These are phyloP conservation scores for Diabrotica balteata DNA, from an alignment of 2,888 invertebrate genomes.

Conservation along the genomic window DNA sequence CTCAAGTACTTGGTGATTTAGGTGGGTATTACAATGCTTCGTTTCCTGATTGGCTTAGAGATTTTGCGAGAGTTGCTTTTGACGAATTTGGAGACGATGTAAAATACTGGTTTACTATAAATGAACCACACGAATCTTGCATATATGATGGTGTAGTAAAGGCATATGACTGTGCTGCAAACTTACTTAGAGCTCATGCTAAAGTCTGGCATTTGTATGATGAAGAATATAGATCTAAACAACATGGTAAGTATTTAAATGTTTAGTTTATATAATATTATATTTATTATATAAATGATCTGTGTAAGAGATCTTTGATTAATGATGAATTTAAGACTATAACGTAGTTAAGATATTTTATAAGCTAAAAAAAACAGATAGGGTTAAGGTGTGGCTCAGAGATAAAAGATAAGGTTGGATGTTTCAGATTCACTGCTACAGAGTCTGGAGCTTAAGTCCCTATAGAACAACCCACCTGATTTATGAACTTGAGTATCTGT, in stretches of 20 bases:
- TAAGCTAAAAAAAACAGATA: too few relatives aligned
- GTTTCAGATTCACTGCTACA: too few relatives aligned
- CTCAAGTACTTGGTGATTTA: slow-evolving; percentile 20
- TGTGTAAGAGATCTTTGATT: too few relatives aligned
- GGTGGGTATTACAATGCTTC: slow-evolving; percentile 23
- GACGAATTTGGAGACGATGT: slow-evolving; percentile 24
- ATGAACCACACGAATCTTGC: slow-evolving; percentile 26
- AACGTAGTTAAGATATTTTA: too few relatives aligned
- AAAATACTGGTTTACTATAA: slow-evolving; percentile 29
- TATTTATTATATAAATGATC: too few relatives aligned
- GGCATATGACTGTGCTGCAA: slow-evolving; percentile 17
- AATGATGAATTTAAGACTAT: too few relatives aligned
- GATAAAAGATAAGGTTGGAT: too few relatives aligned
- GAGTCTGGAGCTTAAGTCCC: too few relatives aligned
- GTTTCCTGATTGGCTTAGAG: slow-evolving; percentile 19
- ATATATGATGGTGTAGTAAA: slow-evolving; percentile 17
- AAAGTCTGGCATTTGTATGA: slow-evolving; percentile 23
- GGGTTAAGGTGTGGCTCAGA: too few relatives aligned
- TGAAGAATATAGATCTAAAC: slow-evolving; percentile 16
- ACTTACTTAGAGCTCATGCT: slow-evolving; percentile 20
- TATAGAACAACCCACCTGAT: too few relatives aligned
- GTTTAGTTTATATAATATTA: too few relatives aligned
- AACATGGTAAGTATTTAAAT: slow-evolving; percentile 11
- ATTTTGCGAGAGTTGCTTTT: slow-evolving; percentile 23
- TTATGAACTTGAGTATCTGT: too few relatives aligned